A percentile compares a stretch with the other conserved stretches of the same genome.
These are phyloP conservation scores for Rostratula benghalensis DNA, from an alignment of 2,113 vertebrate genomes.

Conservation along the genomic window DNA sequence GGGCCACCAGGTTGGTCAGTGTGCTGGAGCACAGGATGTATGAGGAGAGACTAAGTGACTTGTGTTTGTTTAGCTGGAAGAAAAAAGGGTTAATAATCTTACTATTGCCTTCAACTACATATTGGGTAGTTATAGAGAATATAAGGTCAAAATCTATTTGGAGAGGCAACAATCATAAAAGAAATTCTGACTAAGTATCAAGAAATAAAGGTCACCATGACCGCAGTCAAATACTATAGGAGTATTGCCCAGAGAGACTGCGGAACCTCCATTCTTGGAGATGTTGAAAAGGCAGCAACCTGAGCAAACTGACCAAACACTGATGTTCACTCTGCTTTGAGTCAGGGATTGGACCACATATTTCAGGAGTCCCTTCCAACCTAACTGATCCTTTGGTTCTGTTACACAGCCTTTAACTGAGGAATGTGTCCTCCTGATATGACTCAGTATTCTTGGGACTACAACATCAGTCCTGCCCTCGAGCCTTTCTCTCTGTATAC, in stretches of 20 bases:
- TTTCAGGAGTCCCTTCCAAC: background rate
- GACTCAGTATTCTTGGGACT: background rate
- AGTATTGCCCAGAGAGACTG: background rate
- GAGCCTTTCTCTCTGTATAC: background rate
- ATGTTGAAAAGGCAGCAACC: background rate
- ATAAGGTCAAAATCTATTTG: background rate
- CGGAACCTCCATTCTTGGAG: background rate
- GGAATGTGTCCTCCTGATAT: background rate
- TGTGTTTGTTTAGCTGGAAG: background rate
- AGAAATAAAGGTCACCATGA: background rate
- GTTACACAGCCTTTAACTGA: background rate
- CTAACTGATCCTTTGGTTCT: background rate
- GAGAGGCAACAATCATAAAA: background rate
- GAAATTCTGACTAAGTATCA: background rate
- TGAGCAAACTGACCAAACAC: background rate
- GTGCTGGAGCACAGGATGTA: background rate
- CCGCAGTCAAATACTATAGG: background rate
- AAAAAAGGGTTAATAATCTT: background rate
- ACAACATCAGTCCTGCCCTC: background rate
- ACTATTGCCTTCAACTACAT: background rate
- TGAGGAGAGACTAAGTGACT: background rate
- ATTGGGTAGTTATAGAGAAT: background rate
- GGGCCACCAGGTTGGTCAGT: background rate
- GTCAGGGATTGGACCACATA: background rate
- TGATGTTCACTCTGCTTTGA: background rate